phyloP scores from a whole-genome alignment of 2,113 vertebrate species.

The Catharus bicknelli region DNA sequence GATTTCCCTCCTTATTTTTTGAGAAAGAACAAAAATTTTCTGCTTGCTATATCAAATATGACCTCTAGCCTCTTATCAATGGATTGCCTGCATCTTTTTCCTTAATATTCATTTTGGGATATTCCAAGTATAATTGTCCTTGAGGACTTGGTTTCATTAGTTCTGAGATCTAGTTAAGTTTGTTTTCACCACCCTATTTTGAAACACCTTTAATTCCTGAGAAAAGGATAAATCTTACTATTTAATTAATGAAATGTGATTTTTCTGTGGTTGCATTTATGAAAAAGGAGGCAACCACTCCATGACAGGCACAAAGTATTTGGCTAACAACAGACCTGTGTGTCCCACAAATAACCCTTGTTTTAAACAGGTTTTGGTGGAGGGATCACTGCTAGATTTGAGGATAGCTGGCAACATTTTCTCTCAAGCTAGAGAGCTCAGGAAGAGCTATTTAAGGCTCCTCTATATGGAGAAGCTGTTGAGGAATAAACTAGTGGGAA shows the following conservation, averaged over 20 bases:
- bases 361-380: neutral
- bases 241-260: neutral
- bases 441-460: neutral
- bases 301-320: neutral
- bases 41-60: neutral
- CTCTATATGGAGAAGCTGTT: neutral
- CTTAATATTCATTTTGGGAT: accelerated
- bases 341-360: neutral
- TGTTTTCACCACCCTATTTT: neutral
- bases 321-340: neutral
- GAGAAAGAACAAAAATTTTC: neutral
- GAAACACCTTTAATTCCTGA: neutral
- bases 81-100: neutral
- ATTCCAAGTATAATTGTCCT: neutral
- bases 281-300: neutral
- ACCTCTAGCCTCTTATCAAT: neutral
- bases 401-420: neutral
- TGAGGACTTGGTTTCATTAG: neutral
- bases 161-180: neutral
- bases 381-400: neutral
- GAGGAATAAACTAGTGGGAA: neutral
- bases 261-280: neutral
- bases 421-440: neutral
- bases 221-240: neutral
- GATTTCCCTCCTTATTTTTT: neutral